Percentiles rank a stretch among this genome's conserved stretches.
phyloP scores from a whole-genome alignment of 2,797 vertebrate genomes.

The Dromococcyx pavoninus region DNA sequence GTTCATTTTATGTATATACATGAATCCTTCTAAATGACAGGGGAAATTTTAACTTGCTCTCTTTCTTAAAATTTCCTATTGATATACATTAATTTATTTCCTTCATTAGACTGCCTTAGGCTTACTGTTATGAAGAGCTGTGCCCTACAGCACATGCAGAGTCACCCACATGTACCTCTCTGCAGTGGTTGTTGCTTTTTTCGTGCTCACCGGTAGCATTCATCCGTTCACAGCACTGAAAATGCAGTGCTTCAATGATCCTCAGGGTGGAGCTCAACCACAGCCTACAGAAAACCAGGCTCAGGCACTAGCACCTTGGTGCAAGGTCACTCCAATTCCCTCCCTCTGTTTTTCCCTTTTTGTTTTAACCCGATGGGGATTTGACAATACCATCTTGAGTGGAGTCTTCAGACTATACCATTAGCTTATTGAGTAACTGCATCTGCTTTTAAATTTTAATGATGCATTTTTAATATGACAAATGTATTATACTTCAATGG shows the following conservation, averaged over 20 bases:
- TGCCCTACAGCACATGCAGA: not conserved
- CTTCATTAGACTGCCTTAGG: not conserved
- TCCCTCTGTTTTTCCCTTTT: conserved; percentile 52
- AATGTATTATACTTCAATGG: conserved; percentile 77
- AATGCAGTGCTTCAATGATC: conserved; percentile 76
- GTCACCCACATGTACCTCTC: not conserved
- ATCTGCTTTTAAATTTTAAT: conserved; percentile 82
- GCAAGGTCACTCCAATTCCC: conserved; percentile 73
- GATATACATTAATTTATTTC: not conserved
- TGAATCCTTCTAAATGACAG: not conserved
- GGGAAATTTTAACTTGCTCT: not conserved
- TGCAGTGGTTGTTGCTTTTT: not conserved
- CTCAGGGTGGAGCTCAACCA: conserved; percentile 80
- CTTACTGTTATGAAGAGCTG: not conserved
- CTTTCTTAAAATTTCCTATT: not conserved
- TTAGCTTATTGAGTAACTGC: conserved; percentile 79
- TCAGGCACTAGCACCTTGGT: conserved; percentile 70
- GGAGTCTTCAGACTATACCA: conserved; percentile 76
- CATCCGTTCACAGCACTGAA: not conserved
- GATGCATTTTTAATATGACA: conserved; percentile 81
- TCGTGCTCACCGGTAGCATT: not conserved
- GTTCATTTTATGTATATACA: not conserved
- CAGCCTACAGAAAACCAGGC: conserved; percentile 57
- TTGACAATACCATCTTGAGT: conserved; percentile 75
- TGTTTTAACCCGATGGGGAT: conserved; percentile 75